A percentile compares a stretch with the other conserved stretches of the same genome.
Evolutionary conservation across 2,888 invertebrate genomes (phyloP).

Genomic region (Conops quadrifasciatus): DNA sequence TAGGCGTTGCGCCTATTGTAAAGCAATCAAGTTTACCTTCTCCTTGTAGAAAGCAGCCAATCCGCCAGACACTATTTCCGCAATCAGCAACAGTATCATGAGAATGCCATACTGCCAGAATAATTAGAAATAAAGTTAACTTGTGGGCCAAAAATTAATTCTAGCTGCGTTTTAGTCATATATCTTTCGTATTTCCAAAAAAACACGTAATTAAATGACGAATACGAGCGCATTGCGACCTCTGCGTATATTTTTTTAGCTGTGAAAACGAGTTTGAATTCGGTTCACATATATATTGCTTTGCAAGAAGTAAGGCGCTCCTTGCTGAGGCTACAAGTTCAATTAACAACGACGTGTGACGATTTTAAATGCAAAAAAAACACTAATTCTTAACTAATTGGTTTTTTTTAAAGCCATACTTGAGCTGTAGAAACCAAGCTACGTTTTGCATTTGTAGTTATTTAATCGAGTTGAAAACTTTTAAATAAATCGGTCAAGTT

Average conservation of each 20-base stretch:
- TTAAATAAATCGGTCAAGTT: too few species aligned
- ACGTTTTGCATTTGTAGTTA: too few species aligned
- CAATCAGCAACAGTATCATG: slow-evolving; percentile 71
- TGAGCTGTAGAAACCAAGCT: too few species aligned
- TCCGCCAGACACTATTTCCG: slow-evolving; percentile 74
- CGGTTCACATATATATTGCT: background rate
- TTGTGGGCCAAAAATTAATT: too few species aligned
- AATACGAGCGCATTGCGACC: too few species aligned
- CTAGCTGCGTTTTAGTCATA: too few species aligned
- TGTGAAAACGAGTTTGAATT: too few species aligned
- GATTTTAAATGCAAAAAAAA: slow-evolving; percentile 1
- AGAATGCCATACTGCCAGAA: slow-evolving; percentile 74
- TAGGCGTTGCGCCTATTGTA: background rate
- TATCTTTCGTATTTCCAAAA: too few species aligned
- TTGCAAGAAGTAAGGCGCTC: background rate
- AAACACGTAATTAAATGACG: too few species aligned
- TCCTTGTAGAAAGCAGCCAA: slow-evolving; percentile 73
- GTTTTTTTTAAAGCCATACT: too few species aligned
- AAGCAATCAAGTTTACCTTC: slow-evolving; percentile 65
- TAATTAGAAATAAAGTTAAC: slow-evolving; percentile 11
- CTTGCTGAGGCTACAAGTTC: background rate
- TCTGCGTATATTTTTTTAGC: too few species aligned
- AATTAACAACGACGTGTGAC: background rate
- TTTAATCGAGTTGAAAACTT: too few species aligned
- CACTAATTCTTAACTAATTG: background rate